Percentiles rank a stretch among this genome's conserved stretches.
Conservation (phyloP, 2,797 vertebrate species). For the Oreochromis mossambicus region DNA sequence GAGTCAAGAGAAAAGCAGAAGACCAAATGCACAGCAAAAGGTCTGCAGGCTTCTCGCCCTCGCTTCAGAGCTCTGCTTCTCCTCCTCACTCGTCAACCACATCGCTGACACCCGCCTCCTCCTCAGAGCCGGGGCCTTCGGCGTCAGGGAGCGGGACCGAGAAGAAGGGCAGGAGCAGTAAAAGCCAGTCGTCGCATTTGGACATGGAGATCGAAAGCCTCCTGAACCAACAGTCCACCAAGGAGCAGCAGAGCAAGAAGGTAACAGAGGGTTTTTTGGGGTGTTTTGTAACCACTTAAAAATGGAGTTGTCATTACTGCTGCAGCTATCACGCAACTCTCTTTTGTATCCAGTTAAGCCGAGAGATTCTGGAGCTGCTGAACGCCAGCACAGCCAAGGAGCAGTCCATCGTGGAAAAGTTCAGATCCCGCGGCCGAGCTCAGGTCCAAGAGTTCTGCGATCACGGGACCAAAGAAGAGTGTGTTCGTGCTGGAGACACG, state of each 20-base stretch:
- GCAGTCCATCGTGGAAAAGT: conserved; percentile 95
- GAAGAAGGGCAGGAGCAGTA: conserved; percentile 80
- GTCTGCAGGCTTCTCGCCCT: conserved; percentile 61
- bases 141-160: conserved; percentile 72
- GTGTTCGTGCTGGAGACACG: conserved; percentile 81
- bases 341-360: conserved; percentile 79
- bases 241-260: conserved; percentile 95
- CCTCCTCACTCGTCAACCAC: conserved; percentile 61
- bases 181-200: conserved; percentile 82
- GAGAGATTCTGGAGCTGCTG: conserved; percentile 91
- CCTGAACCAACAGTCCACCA: conserved; percentile 91
- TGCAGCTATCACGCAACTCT: background rate
- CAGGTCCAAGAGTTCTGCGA: conserved; percentile 97
- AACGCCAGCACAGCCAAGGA: conserved; percentile 94
- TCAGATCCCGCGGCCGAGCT: conserved; percentile 88
- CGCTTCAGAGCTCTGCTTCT: conserved; percentile 58
- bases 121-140: conserved; percentile 61
- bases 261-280: conserved; percentile 43
- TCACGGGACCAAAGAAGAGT: conserved; percentile 94
- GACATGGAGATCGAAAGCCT: conserved; percentile 94
- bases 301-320: background rate
- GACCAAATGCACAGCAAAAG: conserved; percentile 68
- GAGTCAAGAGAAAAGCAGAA: conserved; percentile 78
- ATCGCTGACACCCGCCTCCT: conserved; percentile 65
- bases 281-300: rapidly evolving